phyloP scores from a whole-genome alignment of 2,888 invertebrate species.

The Yponomeuta evonymella region DNA sequence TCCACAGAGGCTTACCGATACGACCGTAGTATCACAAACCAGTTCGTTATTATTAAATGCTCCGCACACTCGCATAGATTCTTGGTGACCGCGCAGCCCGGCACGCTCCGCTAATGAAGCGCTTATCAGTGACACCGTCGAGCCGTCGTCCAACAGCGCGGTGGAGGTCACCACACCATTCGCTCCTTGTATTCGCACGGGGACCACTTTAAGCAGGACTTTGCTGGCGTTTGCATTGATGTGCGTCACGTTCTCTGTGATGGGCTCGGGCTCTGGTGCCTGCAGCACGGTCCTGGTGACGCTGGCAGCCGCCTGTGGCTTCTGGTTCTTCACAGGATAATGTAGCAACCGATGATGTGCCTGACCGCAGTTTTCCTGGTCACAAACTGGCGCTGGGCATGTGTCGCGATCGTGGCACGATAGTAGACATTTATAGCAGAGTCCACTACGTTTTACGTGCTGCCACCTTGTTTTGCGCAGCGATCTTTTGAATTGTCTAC shows the following conservation, averaged over 20 bases:
- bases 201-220: slow-evolving; percentile 26
- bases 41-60: slow-evolving; percentile 24
- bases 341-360: slow-evolving; percentile 24
- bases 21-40: slow-evolving; percentile 21
- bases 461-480: slow-evolving; percentile 24
- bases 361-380: slow-evolving; percentile 20
- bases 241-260: slow-evolving; percentile 15
- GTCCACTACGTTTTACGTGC: slow-evolving; percentile 20
- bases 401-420: slow-evolving; percentile 21
- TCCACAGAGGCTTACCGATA: slow-evolving; percentile 22
- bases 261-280: neutral
- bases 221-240: slow-evolving; percentile 12
- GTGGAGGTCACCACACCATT: slow-evolving; percentile 21
- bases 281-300: neutral
- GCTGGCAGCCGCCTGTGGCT: neutral
- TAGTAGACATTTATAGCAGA: slow-evolving; percentile 25
- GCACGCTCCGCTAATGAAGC: slow-evolving; percentile 20
- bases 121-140: slow-evolving; percentile 27
- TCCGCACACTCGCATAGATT: slow-evolving; percentile 26
- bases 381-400: slow-evolving; percentile 22
- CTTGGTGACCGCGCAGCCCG: slow-evolving; percentile 23
- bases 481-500: slow-evolving; percentile 24
- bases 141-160: slow-evolving; percentile 30
- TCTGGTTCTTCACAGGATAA: neutral
- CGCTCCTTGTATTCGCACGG: slow-evolving; percentile 24